phyloP scores from a whole-genome alignment of 2,113 vertebrate species.

The Hippocampus mohnikei region DNA sequence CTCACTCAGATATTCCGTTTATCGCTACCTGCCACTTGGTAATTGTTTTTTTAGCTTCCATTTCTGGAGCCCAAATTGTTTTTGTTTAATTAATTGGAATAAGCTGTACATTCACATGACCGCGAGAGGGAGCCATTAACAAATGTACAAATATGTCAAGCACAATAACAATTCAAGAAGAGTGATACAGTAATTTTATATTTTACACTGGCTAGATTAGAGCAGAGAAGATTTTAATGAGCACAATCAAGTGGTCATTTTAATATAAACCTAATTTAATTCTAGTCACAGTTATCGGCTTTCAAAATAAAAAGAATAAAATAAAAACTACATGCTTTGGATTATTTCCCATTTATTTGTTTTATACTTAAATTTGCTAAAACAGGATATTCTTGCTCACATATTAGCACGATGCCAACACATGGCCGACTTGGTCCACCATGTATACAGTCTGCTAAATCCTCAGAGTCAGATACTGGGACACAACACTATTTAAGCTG shows the following conservation, averaged over 20 bases:
- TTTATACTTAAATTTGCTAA: background rate
- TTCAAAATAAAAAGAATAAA: background rate
- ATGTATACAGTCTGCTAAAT: conserved; percentile 53
- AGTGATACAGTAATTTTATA: background rate
- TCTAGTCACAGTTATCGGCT: background rate
- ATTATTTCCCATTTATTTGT: background rate
- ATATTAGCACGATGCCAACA: conserved; percentile 20
- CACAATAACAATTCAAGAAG: background rate
- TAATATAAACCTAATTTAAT: background rate
- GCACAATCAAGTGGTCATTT: background rate
- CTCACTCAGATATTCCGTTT: conserved; percentile 12
- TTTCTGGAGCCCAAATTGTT: background rate
- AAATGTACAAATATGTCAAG: background rate
- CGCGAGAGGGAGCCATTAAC: conserved; percentile 61
- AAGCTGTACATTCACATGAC: conserved; percentile 4
- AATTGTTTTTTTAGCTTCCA: background rate
- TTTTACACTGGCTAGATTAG: background rate
- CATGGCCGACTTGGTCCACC: conserved; percentile 20
- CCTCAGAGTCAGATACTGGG: conserved; percentile 55
- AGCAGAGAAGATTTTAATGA: background rate
- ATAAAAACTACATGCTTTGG: background rate
- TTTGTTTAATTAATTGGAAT: background rate
- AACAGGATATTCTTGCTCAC: background rate
- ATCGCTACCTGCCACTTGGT: background rate
- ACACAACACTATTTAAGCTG: conserved; percentile 38